These are phyloP conservation scores for Heteromurus nitidus DNA, from an alignment of 2,888 invertebrate species.

Conservation along the genomic window DNA sequence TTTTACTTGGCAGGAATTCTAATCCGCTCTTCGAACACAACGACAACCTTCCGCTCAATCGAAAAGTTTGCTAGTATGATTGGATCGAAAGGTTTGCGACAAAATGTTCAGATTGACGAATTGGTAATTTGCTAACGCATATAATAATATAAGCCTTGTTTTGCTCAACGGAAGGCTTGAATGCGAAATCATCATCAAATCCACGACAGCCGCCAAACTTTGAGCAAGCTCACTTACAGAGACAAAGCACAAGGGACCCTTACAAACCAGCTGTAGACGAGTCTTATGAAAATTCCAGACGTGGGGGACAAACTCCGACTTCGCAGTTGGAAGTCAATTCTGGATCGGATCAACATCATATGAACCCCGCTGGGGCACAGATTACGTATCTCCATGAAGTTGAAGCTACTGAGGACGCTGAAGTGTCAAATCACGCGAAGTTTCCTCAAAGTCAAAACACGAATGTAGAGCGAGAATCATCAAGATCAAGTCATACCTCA, in stretches of 20 bases:
- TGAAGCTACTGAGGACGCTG: neutral
- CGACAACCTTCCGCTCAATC: conserved; percentile 36
- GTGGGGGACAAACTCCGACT: no score
- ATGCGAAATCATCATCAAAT: no score
- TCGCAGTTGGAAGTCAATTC: no score
- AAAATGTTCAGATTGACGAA: no score
- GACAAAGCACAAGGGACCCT: neutral
- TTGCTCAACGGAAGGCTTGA: no score
- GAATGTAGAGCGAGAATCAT: no score
- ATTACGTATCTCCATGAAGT: neutral
- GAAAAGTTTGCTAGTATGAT: conserved; percentile 38
- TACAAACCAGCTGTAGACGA: neutral
- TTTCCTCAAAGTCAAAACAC: no score
- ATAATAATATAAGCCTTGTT: no score
- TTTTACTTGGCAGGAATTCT: conserved; percentile 48
- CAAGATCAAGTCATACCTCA: no score
- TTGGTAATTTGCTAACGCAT: no score
- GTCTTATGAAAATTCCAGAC: no score
- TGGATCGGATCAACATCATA: no score
- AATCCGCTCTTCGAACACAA: neutral
- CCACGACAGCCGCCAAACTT: neutral
- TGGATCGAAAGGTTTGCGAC: neutral
- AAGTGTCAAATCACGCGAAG: neutral
- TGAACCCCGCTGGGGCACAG: neutral
- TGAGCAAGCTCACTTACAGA: neutral